Base-by-base conservation (phyloP, 2,797 vertebrate genomes). In the Mormyrus hasselquistii region DNA sequence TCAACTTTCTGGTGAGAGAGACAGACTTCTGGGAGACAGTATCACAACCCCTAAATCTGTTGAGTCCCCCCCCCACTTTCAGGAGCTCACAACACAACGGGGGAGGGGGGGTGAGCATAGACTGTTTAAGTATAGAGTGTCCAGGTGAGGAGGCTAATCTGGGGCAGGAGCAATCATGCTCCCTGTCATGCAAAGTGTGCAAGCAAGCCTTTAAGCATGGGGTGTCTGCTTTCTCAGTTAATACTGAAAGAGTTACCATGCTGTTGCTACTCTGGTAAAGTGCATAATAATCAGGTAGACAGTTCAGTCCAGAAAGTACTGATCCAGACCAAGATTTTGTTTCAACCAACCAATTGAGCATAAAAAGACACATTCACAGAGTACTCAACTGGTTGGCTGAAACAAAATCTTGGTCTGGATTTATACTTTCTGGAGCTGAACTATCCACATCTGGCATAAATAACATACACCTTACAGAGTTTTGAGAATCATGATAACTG, bases 131-230 rank as follows among this genome's bases (percentile, higher is more conserved):
- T 29, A n/a, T 38, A 86, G 57, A 29, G 41, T 9, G 50, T 38
- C n/a, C 44, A 59, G 73, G 76, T 65, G 76, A 88, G 83, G n/a
- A 62, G 55, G 87, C 65, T 85, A 53, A 85, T 88, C 76, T 90
- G 53, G 22, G n/a, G 10, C 16, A 50, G 57, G 84, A 55, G 76
- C 9, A 44, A 34, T 50, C 52, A 25, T 22, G 4, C 49, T 38
- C 38, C 85, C 88, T 44, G 16, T 52, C 41, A 47, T 25, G 25
- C 89, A 82, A 73, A 84, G 55, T 73, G 55, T 73, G 79, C 2
- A 19, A 38, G 85, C 16, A 65, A 65, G 59, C 22, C 59, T 19
- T 34, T 44, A 29, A 38, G 52, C 16, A 25, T 19, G 12, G 50
- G 62, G 34, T 44, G 29, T 19, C 62, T 41, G 29, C 73, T 50